A percentile compares a stretch with the other conserved stretches of the same genome.
These are phyloP conservation scores for Dicyrtomina minuta DNA, from an alignment of 2,888 invertebrate genomes.

Conservation along the genomic window DNA sequence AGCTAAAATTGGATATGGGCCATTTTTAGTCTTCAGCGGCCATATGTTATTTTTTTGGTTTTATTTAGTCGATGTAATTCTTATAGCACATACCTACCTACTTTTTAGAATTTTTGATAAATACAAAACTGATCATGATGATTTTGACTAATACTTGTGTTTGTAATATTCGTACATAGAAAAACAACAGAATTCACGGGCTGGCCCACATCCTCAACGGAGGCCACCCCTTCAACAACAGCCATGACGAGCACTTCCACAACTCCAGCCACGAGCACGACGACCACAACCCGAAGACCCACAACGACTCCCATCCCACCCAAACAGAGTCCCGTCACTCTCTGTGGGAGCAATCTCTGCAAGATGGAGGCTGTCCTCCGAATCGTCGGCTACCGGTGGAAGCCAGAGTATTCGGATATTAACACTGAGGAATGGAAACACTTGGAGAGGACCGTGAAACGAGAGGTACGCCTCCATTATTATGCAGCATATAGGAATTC, in stretches of 20 bases:
- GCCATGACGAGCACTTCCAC: conserved; percentile 61
- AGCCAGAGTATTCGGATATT: conserved; percentile 79
- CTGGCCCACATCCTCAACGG: conserved; percentile 77
- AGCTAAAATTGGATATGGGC: too few species aligned
- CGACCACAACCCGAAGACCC: conserved; percentile 69
- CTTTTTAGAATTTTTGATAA: too few species aligned
- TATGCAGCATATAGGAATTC: too few species aligned
- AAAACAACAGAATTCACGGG: conserved; percentile 87
- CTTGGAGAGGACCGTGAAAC: conserved; percentile 59
- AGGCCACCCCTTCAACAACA: conserved; percentile 66
- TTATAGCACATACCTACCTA: too few species aligned
- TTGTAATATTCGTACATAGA: too few species aligned
- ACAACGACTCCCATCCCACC: conserved; percentile 72
- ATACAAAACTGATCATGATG: too few species aligned
- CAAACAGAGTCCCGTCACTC: conserved; percentile 58
- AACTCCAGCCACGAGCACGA: conserved; percentile 63
- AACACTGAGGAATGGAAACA: conserved; percentile 85
- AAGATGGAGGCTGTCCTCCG: conserved; percentile 84
- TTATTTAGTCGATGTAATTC: too few species aligned
- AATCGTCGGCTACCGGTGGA: conserved; percentile 80
- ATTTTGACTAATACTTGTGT: too few species aligned
- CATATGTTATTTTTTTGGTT: too few species aligned
- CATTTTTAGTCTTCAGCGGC: too few species aligned
- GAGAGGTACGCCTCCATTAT: conserved; percentile 41
- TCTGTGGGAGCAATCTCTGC: conserved; percentile 59